Conservation (phyloP, 2,113 vertebrate species). For the Natator depressus region DNA sequence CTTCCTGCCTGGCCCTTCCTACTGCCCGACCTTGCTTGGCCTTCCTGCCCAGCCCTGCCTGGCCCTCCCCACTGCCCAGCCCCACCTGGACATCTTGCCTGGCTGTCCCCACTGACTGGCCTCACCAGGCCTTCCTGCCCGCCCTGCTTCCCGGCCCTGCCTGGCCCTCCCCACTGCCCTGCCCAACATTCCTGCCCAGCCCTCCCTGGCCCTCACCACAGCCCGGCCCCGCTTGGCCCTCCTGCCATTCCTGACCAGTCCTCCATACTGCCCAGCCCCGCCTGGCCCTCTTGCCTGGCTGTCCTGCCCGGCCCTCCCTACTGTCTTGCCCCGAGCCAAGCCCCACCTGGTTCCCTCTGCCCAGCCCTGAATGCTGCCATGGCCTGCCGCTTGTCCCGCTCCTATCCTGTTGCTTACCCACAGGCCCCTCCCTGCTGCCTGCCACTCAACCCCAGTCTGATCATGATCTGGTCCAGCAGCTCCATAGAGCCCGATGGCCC, state of each 20-base stretch:
- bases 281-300: too few species aligned
- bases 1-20: too few species aligned
- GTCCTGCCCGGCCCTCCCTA: background rate
- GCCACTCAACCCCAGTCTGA: too few species aligned
- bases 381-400: background rate
- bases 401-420: background rate
- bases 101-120: background rate
- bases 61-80: background rate
- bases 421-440: background rate
- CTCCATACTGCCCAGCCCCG: rapidly evolving
- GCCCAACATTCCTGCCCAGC: background rate
- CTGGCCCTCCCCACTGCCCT: too few species aligned
- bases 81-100: background rate
- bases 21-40: too few species aligned
- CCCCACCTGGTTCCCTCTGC: rapidly evolving
- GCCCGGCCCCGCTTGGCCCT: too few species aligned
- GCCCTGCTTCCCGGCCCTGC: too few species aligned
- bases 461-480: background rate
- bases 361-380: too few species aligned
- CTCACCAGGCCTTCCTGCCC: too few species aligned
- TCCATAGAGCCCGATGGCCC: background rate
- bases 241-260: background rate
- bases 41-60: too few species aligned
- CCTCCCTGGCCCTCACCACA: background rate
- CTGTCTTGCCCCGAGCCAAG: rapidly evolving